phyloP scores from a whole-genome alignment of 2,113 vertebrate species.

The Megaleporinus macrocephalus region DNA sequence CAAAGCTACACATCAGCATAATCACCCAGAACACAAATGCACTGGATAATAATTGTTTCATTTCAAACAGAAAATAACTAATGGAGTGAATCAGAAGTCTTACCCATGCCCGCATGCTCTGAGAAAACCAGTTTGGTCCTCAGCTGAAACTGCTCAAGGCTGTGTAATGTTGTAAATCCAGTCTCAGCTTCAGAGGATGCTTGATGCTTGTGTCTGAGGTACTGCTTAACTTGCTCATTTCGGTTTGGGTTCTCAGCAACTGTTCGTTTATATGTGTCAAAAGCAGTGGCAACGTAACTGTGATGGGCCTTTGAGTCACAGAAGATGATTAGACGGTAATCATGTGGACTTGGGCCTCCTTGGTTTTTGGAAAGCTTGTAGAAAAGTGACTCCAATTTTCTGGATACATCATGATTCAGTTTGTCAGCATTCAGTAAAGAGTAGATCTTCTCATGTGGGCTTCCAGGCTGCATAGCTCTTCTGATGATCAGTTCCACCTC shows the following conservation, averaged over 20 bases:
- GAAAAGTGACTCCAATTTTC: conserved; percentile 72
- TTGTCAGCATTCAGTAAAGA: conserved; percentile 78
- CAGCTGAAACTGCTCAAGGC: conserved; percentile 29
- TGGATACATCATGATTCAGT: conserved; percentile 79
- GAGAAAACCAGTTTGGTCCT: conserved; percentile 52
- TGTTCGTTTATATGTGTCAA: conserved; percentile 47
- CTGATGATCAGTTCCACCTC: conserved; percentile 80
- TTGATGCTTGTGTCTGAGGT: conserved; percentile 36
- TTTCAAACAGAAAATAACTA: neutral
- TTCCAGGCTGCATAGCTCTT: conserved; percentile 72
- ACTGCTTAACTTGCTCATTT: conserved; percentile 33
- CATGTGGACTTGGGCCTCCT: neutral
- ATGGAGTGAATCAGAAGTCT: neutral
- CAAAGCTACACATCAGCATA: neutral
- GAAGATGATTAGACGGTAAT: conserved; percentile 47
- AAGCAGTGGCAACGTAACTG: conserved; percentile 56
- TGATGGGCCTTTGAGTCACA: conserved; percentile 46
- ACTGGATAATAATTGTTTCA: too few relatives aligned
- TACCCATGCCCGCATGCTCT: conserved; percentile 55
- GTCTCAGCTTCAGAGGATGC: neutral
- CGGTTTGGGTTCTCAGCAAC: neutral
- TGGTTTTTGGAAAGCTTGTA: conserved; percentile 59
- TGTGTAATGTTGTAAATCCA: conserved; percentile 29
- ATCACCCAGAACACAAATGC: neutral
- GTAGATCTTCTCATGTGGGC: conserved; percentile 67